Base-by-base conservation (phyloP, 2,797 vertebrate species). In the Helicolenus hilgendorfi region DNA sequence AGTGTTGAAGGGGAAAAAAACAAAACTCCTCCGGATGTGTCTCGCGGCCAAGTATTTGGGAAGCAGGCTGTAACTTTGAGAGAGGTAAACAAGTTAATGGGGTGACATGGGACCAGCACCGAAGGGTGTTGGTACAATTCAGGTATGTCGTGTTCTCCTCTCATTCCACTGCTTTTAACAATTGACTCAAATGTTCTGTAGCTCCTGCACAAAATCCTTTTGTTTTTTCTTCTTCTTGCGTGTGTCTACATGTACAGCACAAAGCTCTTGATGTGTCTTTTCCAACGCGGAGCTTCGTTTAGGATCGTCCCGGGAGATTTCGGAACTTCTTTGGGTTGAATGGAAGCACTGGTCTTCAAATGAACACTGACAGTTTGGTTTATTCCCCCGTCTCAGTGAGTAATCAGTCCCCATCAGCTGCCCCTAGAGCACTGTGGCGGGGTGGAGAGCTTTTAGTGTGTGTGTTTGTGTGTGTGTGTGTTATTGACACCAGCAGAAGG, bases 401-500 rank as follows among this genome's bases (percentile, higher is more conserved):
- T 86, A 91, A 96, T 96, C 95, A 92, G 91, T 87, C 91, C 91
- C 88, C 76, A 93, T 95, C 92, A 91, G 89, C 72, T 53, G 80
- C 27, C 79, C 92, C 91, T 4, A 10, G 53, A 79, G 85, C 83
- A 68, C 29, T 18, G 20, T 73, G 41, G 13, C 56, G 29, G 22
- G 79, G 53, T 56, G 65, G n/a, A 69, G 65, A 64, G 76, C 38
- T 72, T 67, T 86, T 89, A 85, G 65, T 60, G n/a, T 53, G 55
- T 65, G 72, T 71, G 69, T 31, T 11, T 55, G 58, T 67, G 20
- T 73, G 71, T 49, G 63, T 59, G 70, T 77, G 49, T 69, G 35
- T 74, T 92, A 92, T 89, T 89, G 92, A 95, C 85, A 91, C 74
- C 49, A 81, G 70, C 77, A 89, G 89, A 92, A 95, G 92, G 93